Evolutionary conservation across 2,888 invertebrate species (phyloP), one percentile per base, ranked within the genome.

Genomic region (Stomorhina lunata): DNA sequence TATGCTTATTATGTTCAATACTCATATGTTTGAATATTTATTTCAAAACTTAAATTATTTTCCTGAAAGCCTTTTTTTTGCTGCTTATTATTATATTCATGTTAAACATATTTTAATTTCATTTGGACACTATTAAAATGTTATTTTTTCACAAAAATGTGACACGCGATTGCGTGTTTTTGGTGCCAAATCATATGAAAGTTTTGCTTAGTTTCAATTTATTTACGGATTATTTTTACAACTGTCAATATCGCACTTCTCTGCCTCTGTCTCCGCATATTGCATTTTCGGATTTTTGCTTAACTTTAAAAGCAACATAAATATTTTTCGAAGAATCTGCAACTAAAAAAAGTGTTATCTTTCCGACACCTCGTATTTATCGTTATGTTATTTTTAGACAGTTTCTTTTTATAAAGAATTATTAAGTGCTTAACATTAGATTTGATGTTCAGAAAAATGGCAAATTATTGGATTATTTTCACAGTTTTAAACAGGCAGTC

Each of bases 101-200:
- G 59, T 48, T 68, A 1, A 50, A 68, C 22, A 53, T 25, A 4
- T 17, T 20, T 43, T 20, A 0, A n/a, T n/a, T n/a, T n/a, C n/a
- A n/a, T n/a, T n/a, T n/a, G n/a, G n/a, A n/a, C 29, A 63, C 9
- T 50, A 50, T 6, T 15, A 50, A 59, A 48, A 48, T 59, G 10
- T 57, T 59, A 25, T 48, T 27, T n/a, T 3, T 63, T 25, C 20
- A 27, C 32, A 17, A 20, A 59, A 72, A 59, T 29, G 9, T 75
- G 75, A 69, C 80, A 75, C 80, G 80, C 80, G 69, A 80, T 80
- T 75, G 80, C 80, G 69, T 80, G 80, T 29, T 63, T 73, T 48
- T 55, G 32, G 57, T 75, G 69, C 53, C 63, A 80, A 80, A 80
- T 68, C 34, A 63, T 32, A 69, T 25, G n/a, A 63, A 63, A 68